These are phyloP conservation scores for Dallia pectoralis DNA, from an alignment of 2,797 vertebrate species.

Conservation along the genomic window DNA sequence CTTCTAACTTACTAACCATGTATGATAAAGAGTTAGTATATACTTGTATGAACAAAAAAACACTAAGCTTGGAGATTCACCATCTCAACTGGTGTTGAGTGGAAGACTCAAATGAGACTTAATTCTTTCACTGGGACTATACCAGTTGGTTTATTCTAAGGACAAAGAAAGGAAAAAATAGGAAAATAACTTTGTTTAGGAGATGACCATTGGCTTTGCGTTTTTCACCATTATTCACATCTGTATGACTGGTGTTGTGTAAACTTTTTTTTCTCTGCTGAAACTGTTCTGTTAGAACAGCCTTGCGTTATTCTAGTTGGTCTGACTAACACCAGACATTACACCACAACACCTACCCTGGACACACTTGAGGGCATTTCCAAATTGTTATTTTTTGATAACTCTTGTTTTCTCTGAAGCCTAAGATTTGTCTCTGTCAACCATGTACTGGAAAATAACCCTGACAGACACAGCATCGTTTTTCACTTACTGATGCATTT, in stretches of 20 bases:
- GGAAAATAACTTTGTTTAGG: slow-evolving; percentile 36
- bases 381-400: too few relatives aligned
- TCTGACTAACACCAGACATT: too few relatives aligned
- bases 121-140: slow-evolving; percentile 44
- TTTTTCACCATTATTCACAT: slow-evolving; percentile 61
- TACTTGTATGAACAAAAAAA: slow-evolving; percentile 70
- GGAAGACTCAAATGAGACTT: slow-evolving; percentile 84
- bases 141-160: slow-evolving; percentile 54
- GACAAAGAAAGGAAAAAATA: slow-evolving; percentile 52
- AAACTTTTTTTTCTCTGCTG: slow-evolving; percentile 29
- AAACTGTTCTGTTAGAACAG: too few relatives aligned
- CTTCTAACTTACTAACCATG: slow-evolving; percentile 77
- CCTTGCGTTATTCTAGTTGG: too few relatives aligned
- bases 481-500: slow-evolving; percentile 19
- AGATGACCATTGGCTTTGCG: slow-evolving; percentile 46
- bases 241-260: slow-evolving; percentile 29
- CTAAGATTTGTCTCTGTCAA: too few relatives aligned
- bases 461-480: too few relatives aligned
- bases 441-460: too few relatives aligned
- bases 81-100: slow-evolving; percentile 97
- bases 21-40: slow-evolving; percentile 81
- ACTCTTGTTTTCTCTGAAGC: too few relatives aligned
- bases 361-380: too few relatives aligned
- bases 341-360: too few relatives aligned
- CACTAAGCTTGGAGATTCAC: slow-evolving; percentile 86